phyloP scores from a whole-genome alignment of 2,113 vertebrate species.

The Ellobius talpinus region DNA sequence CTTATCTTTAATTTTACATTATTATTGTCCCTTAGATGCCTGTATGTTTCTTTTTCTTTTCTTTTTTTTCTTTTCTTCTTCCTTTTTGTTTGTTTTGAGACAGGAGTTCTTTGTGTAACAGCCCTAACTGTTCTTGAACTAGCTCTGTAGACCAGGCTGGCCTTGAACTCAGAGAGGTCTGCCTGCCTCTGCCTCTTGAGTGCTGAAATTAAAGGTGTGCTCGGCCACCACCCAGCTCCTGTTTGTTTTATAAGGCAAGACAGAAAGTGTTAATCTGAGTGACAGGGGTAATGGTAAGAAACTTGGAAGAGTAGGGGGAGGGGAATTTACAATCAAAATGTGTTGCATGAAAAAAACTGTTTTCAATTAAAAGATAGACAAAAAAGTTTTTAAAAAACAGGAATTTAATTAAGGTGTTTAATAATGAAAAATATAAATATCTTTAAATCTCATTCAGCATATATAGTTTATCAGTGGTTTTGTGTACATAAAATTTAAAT shows the following conservation, averaged over 20 bases:
- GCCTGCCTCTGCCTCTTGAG: no score
- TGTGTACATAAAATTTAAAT: neutral
- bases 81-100: no score
- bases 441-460: neutral
- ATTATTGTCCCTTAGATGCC: neutral
- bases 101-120: no score
- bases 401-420: neutral
- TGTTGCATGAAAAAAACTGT: neutral
- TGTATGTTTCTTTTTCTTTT: neutral
- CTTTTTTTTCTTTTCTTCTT: no score
- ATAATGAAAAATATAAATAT: neutral
- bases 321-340: neutral
- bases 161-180: no score
- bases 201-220: no score
- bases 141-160: no score
- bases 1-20: neutral
- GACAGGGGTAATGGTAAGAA: no score
- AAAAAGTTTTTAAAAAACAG: neutral
- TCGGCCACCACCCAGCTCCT: no score
- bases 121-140: no score
- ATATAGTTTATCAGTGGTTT: neutral
- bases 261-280: neutral
- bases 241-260: neutral
- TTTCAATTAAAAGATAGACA: neutral
- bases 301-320: neutral